phyloP scores from a whole-genome alignment of 2,797 vertebrate genomes.

The Notamacropus eugenii region DNA sequence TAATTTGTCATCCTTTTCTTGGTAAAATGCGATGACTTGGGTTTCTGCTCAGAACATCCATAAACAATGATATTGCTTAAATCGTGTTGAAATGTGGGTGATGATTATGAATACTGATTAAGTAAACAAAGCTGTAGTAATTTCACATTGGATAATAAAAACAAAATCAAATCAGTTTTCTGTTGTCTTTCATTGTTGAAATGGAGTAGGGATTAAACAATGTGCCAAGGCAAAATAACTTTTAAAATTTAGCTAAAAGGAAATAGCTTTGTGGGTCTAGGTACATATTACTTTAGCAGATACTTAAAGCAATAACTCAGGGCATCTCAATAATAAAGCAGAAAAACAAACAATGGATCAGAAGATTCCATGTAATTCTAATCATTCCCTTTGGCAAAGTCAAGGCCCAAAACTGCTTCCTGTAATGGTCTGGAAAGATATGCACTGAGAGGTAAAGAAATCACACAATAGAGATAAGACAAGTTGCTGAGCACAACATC shows the following conservation, averaged over 20 bases:
- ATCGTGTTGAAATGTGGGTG: constrained; percentile 26
- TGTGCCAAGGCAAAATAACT: background rate
- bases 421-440: background rate
- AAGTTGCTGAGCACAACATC: background rate
- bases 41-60: background rate
- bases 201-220: background rate
- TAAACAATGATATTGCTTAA: constrained; percentile 31
- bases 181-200: constrained; percentile 7
- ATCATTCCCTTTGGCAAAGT: background rate
- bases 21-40: constrained; percentile 21
- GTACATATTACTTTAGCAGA: background rate
- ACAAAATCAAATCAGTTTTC: constrained; percentile 13
- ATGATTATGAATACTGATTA: constrained; percentile 11
- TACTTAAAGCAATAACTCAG: background rate
- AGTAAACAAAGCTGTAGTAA: constrained; percentile 53
- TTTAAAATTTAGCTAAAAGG: background rate
- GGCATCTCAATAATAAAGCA: background rate
- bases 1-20: constrained; percentile 11
- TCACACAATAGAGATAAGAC: background rate
- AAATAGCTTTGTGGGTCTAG: background rate
- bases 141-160: constrained; percentile 51
- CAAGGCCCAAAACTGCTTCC: background rate
- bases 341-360: background rate
- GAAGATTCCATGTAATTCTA: background rate
- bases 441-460: background rate